A percentile compares a stretch with the other conserved stretches of the same genome.
These are phyloP conservation scores for Andrena fulva DNA, from an alignment of 2,888 invertebrate species.

Conservation along the genomic window DNA sequence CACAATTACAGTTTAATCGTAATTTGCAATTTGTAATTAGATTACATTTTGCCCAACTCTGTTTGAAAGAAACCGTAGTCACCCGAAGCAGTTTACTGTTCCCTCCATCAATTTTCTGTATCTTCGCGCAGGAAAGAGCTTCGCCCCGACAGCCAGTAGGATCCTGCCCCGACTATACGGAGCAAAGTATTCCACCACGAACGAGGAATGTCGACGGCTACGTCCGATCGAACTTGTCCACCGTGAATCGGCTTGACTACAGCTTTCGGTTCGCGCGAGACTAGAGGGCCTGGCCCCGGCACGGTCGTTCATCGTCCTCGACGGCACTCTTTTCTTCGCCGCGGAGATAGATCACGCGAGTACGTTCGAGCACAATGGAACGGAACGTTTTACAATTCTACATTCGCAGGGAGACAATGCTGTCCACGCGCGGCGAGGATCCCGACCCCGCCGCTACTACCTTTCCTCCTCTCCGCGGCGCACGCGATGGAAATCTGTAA, in stretches of 20 bases:
- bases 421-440: background rate
- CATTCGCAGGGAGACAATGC: background rate
- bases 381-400: background rate
- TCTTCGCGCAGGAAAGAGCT: background rate
- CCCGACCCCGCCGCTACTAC: background rate
- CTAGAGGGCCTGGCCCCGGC: background rate
- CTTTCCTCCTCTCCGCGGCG: background rate
- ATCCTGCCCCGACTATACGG: slow-evolving; percentile 2
- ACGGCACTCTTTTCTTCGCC: background rate
- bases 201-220: slow-evolving; percentile 37
- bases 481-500: background rate
- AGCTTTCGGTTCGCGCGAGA: slow-evolving; percentile 24
- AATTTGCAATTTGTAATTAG: no score
- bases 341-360: slow-evolving; percentile 7
- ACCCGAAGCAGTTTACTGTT: no score
- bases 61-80: no score
- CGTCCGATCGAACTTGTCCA: slow-evolving; percentile 28
- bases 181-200: slow-evolving; percentile 31
- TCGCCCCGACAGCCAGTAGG: background rate
- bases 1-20: no score
- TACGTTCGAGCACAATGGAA: slow-evolving; percentile 19
- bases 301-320: slow-evolving; percentile 14
- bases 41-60: no score
- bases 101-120: no score
- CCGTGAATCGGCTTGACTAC: slow-evolving; percentile 46